Evolutionary conservation across 2,888 invertebrate genomes (phyloP), one percentile per base, ranked within the genome.

Genomic region (Drosophila flavopinicola): DNA sequence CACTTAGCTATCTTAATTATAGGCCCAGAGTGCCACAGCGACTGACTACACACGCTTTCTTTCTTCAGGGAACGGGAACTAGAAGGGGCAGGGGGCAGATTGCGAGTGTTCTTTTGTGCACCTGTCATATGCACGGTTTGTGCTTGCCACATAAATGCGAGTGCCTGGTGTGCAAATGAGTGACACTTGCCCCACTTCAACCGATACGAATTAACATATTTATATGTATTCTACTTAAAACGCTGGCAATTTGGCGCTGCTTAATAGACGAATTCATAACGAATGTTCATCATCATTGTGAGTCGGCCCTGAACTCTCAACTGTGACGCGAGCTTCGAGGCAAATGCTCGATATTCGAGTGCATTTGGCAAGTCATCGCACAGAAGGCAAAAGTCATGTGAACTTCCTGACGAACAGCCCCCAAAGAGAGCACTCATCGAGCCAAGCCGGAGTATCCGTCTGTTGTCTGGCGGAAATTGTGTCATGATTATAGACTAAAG

Each of bases 401-500:
- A 73, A 83, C 83, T 83, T 83, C 83, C 83, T 83, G 82, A 82
- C 68, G 29, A 63, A 30, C 27, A 33, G 35, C 30, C 30, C 27
- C 23, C 33, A 13, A n/a, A 3, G 10, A 11, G 29, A 27, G 24
- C 56, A 60, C 70, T 65, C 65, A 59, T 32, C 45, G 44, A 37
- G 7, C 27, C 52, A 48, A 27, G 6, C 11, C 5, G 9, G 6
- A 7, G 20, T n/a, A 27, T 15, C 29, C 35, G 38, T 35, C 39
- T 42, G 59, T 47, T 53, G 44, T 41, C 58, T 68, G 78, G 78
- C 85, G 85, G 85, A 85, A 85, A 85, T 85, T 82, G 85, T 82
- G 79, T 82, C 82, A 86, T 85, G 86, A 86, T 85, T 85, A 85
- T 78, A 86, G 85, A 84, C 79, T 85, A 79, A 86, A 84, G 86